These are phyloP conservation scores for Erinaceus europaeus DNA, from an alignment of 2,113 vertebrate species.

Conservation along the genomic window DNA sequence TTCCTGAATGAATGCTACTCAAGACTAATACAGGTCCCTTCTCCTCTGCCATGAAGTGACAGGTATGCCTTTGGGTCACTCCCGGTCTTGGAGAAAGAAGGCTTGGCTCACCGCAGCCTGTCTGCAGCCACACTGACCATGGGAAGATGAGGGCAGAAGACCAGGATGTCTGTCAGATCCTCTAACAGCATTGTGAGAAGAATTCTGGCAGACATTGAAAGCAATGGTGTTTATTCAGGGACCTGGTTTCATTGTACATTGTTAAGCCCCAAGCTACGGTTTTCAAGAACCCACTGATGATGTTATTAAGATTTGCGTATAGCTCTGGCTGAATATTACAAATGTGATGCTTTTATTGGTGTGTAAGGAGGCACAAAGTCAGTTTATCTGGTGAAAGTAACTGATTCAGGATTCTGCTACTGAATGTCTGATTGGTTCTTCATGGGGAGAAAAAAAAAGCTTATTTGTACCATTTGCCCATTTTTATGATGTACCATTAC, in stretches of 20 bases:
- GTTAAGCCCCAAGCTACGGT: background rate
- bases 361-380: background rate
- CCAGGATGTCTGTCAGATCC: no score
- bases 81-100: no score
- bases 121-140: no score
- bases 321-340: background rate
- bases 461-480: background rate
- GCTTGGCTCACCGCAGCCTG: no score
- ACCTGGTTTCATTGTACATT: background rate
- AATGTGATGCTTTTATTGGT: background rate
- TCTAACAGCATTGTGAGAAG: no score
- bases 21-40: no score
- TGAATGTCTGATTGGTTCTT: no score
- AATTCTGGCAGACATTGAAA: background rate
- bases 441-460: no score
- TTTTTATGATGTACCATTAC: background rate
- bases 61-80: no score
- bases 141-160: no score
- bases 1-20: background rate
- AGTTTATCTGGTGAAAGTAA: background rate
- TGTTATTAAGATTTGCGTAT: background rate
- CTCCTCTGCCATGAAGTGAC: no score
- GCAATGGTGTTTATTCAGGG: background rate
- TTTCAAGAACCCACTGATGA: background rate
- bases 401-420: no score